A percentile compares a stretch with the other conserved stretches of the same genome.
These are phyloP conservation scores for Trichonephila clavipes DNA, from an alignment of 1,140 invertebrate species.

Conservation along the genomic window DNA sequence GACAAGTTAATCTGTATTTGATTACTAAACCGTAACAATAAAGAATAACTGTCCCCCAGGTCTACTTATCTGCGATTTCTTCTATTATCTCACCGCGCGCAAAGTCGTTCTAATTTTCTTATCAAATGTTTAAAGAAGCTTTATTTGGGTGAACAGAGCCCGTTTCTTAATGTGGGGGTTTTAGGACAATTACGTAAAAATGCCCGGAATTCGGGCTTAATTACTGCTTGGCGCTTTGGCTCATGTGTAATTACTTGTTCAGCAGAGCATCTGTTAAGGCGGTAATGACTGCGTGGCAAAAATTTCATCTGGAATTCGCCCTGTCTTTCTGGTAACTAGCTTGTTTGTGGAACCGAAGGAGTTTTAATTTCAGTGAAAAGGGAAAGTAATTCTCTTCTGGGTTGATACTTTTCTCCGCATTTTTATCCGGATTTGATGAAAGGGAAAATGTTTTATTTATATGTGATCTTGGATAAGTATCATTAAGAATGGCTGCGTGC, in stretches of 20 bases:
- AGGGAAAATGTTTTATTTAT: neutral
- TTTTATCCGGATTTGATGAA: slow-evolving; percentile 13
- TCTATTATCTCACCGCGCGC: neutral
- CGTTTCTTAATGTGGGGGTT: slow-evolving; percentile 20
- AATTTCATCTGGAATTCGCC: slow-evolving; percentile 11
- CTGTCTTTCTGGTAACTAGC: slow-evolving; percentile 20
- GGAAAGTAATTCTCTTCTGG: neutral
- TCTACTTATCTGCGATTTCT: neutral
- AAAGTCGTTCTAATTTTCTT: slow-evolving; percentile 6
- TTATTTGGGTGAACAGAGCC: neutral
- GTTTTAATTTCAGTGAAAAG: slow-evolving; percentile 22
- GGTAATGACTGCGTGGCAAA: slow-evolving; percentile 30
- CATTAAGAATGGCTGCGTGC: neutral
- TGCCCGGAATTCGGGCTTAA: slow-evolving; percentile 29
- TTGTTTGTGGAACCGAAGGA: slow-evolving; percentile 37
- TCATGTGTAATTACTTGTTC: slow-evolving; percentile 21
- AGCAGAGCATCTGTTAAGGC: slow-evolving; percentile 23
- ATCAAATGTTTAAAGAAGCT: slow-evolving; percentile 40
- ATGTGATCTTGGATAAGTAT: neutral
- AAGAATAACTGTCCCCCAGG: neutral
- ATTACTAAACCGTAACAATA: neutral
- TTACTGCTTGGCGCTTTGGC: neutral
- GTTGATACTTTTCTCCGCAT: neutral
- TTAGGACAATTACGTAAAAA: slow-evolving; percentile 32
- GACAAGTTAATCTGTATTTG: neutral